A percentile compares a stretch with the other conserved stretches of the same genome.
phyloP scores from a whole-genome alignment of 2,888 invertebrate species.

The Clepsis dumicolana region DNA sequence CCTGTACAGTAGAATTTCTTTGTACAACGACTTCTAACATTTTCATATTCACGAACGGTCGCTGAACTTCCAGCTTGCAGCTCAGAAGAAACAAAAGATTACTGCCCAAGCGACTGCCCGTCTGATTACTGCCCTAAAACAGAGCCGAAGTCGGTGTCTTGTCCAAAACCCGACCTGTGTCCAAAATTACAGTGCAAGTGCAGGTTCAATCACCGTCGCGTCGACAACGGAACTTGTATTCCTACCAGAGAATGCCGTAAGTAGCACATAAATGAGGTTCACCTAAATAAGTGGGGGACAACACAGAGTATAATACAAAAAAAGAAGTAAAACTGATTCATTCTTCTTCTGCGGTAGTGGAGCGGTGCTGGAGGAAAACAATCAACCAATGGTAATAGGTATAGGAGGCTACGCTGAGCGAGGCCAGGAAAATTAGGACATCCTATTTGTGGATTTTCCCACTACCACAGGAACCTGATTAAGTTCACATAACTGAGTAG shows the following conservation, averaged over 20 bases:
- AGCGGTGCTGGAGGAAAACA: too few relatives aligned
- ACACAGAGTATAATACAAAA: too few relatives aligned
- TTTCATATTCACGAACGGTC: background rate
- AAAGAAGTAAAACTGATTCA: too few relatives aligned
- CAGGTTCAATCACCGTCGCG: constrained; percentile 57
- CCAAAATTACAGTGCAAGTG: constrained; percentile 60
- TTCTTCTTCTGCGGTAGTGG: too few relatives aligned
- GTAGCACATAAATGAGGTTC: constrained; percentile 40
- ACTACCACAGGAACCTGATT: too few relatives aligned
- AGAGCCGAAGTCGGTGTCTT: constrained; percentile 46
- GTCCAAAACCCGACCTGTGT: constrained; percentile 50
- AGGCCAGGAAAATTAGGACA: too few relatives aligned
- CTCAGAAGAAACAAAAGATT: constrained; percentile 51
- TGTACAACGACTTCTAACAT: too few relatives aligned
- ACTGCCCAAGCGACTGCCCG: constrained; percentile 56
- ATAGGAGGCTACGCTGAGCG: too few relatives aligned
- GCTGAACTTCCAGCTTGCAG: constrained; percentile 49
- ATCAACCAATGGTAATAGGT: too few relatives aligned
- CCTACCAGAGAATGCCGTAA: constrained; percentile 57
- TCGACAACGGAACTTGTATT: constrained; percentile 59
- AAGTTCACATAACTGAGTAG: too few relatives aligned
- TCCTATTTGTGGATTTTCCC: too few relatives aligned
- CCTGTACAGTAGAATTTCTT: too few relatives aligned
- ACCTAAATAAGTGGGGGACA: background rate
- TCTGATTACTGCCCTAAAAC: constrained; percentile 58